Conservation (phyloP, 1,140 invertebrate species). For the Drosophila sucinea region DNA sequence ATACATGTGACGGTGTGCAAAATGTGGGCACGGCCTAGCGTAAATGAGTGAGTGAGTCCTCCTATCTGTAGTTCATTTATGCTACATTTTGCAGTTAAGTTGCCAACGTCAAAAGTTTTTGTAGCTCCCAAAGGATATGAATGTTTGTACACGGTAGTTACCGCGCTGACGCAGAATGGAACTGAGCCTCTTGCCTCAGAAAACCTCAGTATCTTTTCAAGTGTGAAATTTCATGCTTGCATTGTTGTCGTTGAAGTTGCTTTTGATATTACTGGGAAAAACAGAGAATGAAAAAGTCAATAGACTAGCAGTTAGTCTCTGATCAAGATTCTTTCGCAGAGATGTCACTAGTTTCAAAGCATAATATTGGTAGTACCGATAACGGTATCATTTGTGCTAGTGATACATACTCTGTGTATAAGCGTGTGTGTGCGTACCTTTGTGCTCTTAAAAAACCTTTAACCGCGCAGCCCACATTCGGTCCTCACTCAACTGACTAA, state of each 20-base stretch:
- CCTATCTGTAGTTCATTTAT: slow-evolving; percentile 78
- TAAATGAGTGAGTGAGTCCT: slow-evolving; percentile 35
- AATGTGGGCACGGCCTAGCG: slow-evolving; percentile 10
- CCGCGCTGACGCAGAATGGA: slow-evolving; percentile 22
- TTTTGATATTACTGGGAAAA: slow-evolving; percentile 60
- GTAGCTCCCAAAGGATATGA: slow-evolving; percentile 68
- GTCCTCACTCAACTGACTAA: slow-evolving; percentile 49
- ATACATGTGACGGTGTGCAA: slow-evolving; percentile 8
- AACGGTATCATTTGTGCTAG: too few species aligned
- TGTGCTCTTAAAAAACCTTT: neutral
- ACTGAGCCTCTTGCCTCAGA: neutral
- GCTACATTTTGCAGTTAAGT: slow-evolving; percentile 65
- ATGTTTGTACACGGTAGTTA: slow-evolving; percentile 37
- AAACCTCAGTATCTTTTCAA: slow-evolving; percentile 65
- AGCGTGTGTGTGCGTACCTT: too few species aligned
- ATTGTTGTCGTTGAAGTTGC: slow-evolving; percentile 60
- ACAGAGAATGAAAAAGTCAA: slow-evolving; percentile 57
- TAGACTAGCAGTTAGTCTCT: slow-evolving; percentile 32
- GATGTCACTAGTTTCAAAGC: neutral
- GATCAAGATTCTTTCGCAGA: slow-evolving; percentile 35
- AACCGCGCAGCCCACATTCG: neutral
- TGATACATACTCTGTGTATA: too few species aligned
- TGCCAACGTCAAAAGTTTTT: slow-evolving; percentile 63
- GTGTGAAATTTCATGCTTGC: slow-evolving; percentile 80
- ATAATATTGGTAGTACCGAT: too few species aligned